These are phyloP conservation scores for Odontesthes bonariensis DNA, from an alignment of 2,113 vertebrate genomes.

Conservation along the genomic window DNA sequence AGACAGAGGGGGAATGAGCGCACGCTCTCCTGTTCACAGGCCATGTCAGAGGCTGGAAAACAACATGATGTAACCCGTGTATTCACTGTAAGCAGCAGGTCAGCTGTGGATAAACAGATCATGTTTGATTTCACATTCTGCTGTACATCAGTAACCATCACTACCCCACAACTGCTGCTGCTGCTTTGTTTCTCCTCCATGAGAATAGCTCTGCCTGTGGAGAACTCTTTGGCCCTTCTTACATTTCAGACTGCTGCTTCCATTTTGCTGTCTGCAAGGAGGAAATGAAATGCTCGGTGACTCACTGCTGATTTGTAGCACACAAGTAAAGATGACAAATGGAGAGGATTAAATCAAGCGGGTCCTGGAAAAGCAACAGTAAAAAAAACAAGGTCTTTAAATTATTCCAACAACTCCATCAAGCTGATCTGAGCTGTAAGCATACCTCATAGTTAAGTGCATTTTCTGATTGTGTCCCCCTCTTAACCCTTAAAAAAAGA, in stretches of 20 bases:
- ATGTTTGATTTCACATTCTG: slow-evolving; percentile 19
- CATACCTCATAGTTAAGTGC: slow-evolving; percentile 56
- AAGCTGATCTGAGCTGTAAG: slow-evolving; percentile 63
- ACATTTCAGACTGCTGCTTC: slow-evolving; percentile 48
- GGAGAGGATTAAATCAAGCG: slow-evolving; percentile 78
- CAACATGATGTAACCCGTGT: slow-evolving; percentile 14
- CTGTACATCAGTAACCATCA: background rate
- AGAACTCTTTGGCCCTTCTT: background rate
- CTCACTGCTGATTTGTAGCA: slow-evolving; percentile 66
- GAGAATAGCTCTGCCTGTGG: background rate
- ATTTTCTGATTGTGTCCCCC: slow-evolving; percentile 51
- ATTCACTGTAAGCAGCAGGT: slow-evolving; percentile 41
- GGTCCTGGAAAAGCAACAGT: slow-evolving; percentile 53
- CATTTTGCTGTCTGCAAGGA: slow-evolving; percentile 55
- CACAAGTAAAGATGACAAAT: slow-evolving; percentile 74
- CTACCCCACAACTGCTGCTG: background rate
- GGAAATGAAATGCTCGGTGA: slow-evolving; percentile 64
- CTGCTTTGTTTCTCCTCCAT: background rate
- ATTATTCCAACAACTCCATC: slow-evolving; percentile 79
- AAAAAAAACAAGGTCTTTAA: slow-evolving; percentile 62
- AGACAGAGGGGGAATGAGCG: background rate
- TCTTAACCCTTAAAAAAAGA: background rate
- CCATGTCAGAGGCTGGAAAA: slow-evolving; percentile 17
- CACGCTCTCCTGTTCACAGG: background rate
- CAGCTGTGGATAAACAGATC: slow-evolving; percentile 22